Evolutionary conservation across 2,797 vertebrate genomes (phyloP).

Genomic region (Galagoides demidoff): DNA sequence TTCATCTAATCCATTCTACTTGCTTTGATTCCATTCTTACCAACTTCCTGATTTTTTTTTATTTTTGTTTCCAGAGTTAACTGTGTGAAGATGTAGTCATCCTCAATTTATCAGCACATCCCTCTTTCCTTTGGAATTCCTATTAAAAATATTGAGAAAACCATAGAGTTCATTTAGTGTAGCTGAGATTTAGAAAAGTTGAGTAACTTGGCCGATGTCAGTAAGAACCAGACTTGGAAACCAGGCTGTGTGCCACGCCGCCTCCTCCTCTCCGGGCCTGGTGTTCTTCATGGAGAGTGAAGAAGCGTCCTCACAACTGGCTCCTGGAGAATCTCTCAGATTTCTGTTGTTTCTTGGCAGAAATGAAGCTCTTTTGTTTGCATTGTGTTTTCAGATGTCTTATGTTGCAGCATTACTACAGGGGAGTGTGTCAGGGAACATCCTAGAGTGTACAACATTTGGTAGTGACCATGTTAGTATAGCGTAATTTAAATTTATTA

Average conservation of each 20-base stretch:
- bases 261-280: not conserved
- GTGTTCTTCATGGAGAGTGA: not conserved
- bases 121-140: not conserved
- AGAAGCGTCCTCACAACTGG: not conserved
- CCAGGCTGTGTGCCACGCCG: not conserved
- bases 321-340: not conserved
- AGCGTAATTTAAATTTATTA: conserved; percentile 39
- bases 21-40: conserved; percentile 43
- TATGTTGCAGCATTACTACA: not conserved
- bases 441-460: conserved; percentile 8
- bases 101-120: not conserved
- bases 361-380: conserved; percentile 24
- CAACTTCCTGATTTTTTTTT: conserved; percentile 20
- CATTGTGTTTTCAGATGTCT: conserved; percentile 27
- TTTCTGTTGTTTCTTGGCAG: conserved; percentile 32
- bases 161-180: not conserved
- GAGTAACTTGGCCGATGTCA: not conserved
- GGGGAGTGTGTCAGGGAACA: not conserved
- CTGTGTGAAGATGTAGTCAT: not conserved
- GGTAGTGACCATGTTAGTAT: not conserved
- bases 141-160: conserved; percentile 11
- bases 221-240: not conserved
- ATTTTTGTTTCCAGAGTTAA: not conserved
- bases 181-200: not conserved
- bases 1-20: not conserved